These are phyloP conservation scores for Neopipo cinnamomea DNA, from an alignment of 2,113 vertebrate genomes.

Conservation along the genomic window DNA sequence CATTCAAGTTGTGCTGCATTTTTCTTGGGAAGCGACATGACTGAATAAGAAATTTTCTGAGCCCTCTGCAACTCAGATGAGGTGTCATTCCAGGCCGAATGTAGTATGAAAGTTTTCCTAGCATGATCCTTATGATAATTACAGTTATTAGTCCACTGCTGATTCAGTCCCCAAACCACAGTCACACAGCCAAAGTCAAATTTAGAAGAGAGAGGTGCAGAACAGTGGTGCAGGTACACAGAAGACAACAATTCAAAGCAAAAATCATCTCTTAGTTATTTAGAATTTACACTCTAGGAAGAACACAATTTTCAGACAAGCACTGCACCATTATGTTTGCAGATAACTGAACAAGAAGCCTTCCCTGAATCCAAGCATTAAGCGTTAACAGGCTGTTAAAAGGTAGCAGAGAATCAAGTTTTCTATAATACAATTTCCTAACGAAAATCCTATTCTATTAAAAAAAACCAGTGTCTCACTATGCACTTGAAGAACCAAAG, in stretches of 20 bases:
- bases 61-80: background rate
- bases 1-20: background rate
- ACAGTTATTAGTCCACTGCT: background rate
- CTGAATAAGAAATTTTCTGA: background rate
- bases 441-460: background rate
- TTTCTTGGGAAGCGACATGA: background rate
- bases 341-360: background rate
- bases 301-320: background rate
- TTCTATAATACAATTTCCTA: background rate
- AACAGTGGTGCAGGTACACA: background rate
- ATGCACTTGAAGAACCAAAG: background rate
- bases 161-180: background rate
- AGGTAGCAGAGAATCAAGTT: background rate
- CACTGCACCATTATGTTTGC: background rate
- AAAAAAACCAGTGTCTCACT: background rate
- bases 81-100: background rate
- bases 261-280: background rate
- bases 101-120: background rate
- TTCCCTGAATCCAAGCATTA: background rate
- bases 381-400: background rate
- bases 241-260: background rate
- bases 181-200: background rate
- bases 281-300: background rate
- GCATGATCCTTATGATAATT: background rate
- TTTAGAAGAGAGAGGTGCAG: background rate